A percentile compares a stretch with the other conserved stretches of the same genome.
phyloP scores from a whole-genome alignment of 2,113 vertebrate species.

The Bos indicus region DNA sequence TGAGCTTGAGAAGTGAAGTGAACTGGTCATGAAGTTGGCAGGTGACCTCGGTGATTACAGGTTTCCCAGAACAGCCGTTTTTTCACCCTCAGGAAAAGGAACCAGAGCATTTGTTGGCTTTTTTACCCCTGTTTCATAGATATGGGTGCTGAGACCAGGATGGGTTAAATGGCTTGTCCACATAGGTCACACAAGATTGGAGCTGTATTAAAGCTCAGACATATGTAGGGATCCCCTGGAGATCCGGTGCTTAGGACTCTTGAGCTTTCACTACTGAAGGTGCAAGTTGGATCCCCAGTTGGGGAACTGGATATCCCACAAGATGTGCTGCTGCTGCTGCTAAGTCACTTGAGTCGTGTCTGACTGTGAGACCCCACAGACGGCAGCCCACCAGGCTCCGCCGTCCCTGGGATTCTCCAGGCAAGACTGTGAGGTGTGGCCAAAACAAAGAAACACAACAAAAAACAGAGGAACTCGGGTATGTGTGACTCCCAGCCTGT shows the following conservation, averaged over 20 bases:
- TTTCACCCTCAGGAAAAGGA: neutral
- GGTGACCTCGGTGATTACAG: neutral
- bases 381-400: too few species aligned
- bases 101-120: neutral
- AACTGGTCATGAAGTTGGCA: neutral
- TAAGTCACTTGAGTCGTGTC: too few species aligned
- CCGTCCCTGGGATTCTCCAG: too few species aligned
- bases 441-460: neutral
- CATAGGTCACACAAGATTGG: neutral
- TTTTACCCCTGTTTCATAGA: neutral
- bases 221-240: neutral
- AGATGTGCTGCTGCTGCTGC: neutral
- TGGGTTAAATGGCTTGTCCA: neutral
- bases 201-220: neutral
- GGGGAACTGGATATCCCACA: neutral
- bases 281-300: neutral
- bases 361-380: too few species aligned
- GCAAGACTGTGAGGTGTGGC: neutral
- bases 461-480: neutral
- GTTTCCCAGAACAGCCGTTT: neutral
- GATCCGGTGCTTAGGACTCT: neutral
- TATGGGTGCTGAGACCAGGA: neutral
- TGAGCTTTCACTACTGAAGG: neutral
- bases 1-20: neutral
- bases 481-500: neutral